Conservation (phyloP, 2,113 vertebrate species). For the Calyptomena viridis region DNA sequence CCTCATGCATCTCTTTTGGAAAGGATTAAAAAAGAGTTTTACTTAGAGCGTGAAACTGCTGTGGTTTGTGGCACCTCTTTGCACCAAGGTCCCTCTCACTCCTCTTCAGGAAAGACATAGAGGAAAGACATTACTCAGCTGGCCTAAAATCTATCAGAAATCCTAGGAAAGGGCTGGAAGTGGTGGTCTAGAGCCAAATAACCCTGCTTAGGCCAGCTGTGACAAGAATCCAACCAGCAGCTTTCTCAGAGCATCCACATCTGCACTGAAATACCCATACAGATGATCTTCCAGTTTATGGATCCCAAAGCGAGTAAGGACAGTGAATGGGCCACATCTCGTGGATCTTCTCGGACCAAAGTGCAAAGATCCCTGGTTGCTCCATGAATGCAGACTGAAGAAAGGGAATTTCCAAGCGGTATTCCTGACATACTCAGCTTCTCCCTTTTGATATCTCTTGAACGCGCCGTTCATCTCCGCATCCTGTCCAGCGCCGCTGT, state of each 20-base stretch:
- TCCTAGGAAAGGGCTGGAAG: background rate
- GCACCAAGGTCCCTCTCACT: background rate
- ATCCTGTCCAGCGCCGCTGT: background rate
- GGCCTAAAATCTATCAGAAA: background rate
- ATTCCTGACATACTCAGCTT: rapidly evolving
- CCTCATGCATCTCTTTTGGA: background rate
- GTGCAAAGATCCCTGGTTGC: background rate
- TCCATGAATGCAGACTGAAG: background rate
- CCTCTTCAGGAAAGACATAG: background rate
- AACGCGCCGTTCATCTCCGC: rapidly evolving
- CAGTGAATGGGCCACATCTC: background rate
- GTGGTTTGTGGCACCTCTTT: background rate
- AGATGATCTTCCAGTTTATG: background rate
- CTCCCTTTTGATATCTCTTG: background rate
- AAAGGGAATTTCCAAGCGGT: background rate
- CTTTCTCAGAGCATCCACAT: background rate
- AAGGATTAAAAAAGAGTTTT: background rate
- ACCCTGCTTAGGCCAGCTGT: background rate
- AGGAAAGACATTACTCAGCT: background rate
- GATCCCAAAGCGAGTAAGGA: background rate
- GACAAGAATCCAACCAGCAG: background rate
- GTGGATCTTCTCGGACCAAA: rapidly evolving
- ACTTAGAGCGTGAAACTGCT: background rate
- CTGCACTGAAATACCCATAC: background rate
- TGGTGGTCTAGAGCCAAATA: background rate